phyloP scores from a whole-genome alignment of 2,888 invertebrate species.

The Pyrgus malvae region DNA sequence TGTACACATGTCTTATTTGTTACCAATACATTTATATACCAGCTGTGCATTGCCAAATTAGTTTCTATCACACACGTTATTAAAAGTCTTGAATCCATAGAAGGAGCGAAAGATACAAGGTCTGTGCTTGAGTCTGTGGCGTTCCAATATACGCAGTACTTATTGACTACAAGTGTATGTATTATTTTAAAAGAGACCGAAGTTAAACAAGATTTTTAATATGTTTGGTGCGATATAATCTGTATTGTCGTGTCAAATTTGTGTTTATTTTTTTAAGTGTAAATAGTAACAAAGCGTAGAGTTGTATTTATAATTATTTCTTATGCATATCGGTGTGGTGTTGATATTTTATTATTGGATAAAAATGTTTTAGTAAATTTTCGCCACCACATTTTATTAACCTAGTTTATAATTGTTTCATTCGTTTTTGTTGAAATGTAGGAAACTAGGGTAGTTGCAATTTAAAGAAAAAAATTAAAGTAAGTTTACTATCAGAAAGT shows the following conservation, averaged over 20 bases:
- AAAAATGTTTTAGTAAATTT: background rate
- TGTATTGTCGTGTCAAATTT: constrained; percentile 44
- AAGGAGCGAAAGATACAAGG: too few relatives aligned
- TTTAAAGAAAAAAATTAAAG: background rate
- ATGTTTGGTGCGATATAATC: constrained; percentile 27
- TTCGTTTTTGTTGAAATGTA: constrained; percentile 12
- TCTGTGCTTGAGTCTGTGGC: background rate
- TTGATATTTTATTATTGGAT: constrained; percentile 7
- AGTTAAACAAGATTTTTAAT: background rate
- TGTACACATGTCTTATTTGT: too few relatives aligned
- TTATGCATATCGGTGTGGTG: constrained; percentile 30
- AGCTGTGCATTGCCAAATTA: background rate
- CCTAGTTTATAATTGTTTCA: background rate
- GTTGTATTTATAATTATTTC: constrained; percentile 50
- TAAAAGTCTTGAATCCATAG: too few relatives aligned
- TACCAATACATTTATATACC: background rate
- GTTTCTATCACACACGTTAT: too few relatives aligned
- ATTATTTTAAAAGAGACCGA: constrained; percentile 36
- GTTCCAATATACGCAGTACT: constrained; percentile 26
- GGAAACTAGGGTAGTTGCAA: constrained; percentile 2
- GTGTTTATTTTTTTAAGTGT: constrained; percentile 40
- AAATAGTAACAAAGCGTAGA: constrained; percentile 50
- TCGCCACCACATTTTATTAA: constrained; percentile 6
- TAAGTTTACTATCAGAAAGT: background rate
- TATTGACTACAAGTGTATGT: constrained; percentile 29